Conservation (phyloP, 2,888 invertebrate species). For the Trichacis sp. region DNA sequence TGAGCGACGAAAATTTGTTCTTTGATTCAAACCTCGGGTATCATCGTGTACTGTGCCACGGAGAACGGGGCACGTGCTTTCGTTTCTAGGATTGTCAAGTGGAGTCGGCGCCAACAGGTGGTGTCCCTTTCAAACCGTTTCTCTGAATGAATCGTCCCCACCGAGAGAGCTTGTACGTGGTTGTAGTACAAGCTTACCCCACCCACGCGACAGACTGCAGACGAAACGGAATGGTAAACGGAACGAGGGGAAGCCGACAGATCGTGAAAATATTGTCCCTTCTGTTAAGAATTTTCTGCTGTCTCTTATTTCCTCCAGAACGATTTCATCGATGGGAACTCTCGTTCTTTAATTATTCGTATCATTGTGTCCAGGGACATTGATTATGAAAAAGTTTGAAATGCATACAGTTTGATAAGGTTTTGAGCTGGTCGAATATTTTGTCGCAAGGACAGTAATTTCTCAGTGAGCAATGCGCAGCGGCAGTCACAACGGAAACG, state of each 20-base stretch:
- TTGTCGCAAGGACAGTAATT: conserved; percentile 54
- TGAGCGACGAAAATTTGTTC: no score
- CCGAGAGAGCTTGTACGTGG: conserved; percentile 53
- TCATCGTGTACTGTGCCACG: conserved; percentile 8
- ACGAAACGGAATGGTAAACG: conserved; percentile 69
- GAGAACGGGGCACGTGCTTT: conserved; percentile 54
- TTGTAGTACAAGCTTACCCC: conserved; percentile 65
- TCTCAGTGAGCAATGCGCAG: conserved; percentile 53
- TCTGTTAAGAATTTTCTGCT: not conserved
- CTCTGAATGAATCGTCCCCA: conserved; percentile 69
- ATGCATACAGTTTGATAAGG: not conserved
- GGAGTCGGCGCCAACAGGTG: conserved; percentile 66
- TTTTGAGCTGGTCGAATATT: not conserved
- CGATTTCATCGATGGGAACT: no score
- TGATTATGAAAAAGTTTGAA: not conserved
- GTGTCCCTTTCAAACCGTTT: conserved; percentile 70
- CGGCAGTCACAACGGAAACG: conserved; percentile 65
- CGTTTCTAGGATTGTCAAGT: conserved; percentile 65
- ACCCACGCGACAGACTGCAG: conserved; percentile 66
- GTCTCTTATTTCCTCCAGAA: no score
- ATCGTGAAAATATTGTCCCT: conserved; percentile 60
- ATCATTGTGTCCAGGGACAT: no score
- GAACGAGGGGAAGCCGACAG: conserved; percentile 62
- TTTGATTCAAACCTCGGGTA: not conserved
- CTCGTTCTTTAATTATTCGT: no score